Evolutionary conservation across 2,888 invertebrate genomes (phyloP).

Genomic region (Drosophila demipolita): DNA sequence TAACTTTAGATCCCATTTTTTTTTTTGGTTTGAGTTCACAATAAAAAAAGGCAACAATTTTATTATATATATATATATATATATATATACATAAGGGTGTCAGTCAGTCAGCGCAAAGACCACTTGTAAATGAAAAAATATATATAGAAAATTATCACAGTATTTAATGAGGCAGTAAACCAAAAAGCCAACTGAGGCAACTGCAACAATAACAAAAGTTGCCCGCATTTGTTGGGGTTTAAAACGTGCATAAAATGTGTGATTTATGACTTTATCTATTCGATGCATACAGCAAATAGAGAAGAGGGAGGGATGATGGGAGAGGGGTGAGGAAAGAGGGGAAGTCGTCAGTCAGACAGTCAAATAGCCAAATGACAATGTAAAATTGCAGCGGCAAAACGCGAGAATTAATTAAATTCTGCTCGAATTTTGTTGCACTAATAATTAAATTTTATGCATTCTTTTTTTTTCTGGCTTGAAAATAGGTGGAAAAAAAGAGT

Average conservation of each 20-base stretch:
- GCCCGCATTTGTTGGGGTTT: constrained; percentile 26
- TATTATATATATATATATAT: too few species aligned
- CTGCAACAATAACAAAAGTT: constrained; percentile 18
- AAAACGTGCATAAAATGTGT: constrained; percentile 51
- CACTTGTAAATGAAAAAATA: constrained; percentile 79
- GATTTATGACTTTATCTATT: constrained; percentile 75
- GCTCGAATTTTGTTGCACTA: constrained; percentile 3
- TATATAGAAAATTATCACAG: constrained; percentile 78
- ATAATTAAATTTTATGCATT: constrained; percentile 30
- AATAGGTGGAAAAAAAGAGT: constrained; percentile 2
- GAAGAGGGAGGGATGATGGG: not conserved
- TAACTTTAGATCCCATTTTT: not conserved
- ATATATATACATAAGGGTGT: not conserved
- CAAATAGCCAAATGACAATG: constrained; percentile 30
- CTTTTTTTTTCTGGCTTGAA: not conserved
- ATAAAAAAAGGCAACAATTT: not conserved
- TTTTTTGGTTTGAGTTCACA: not conserved
- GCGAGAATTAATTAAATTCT: constrained; percentile 40
- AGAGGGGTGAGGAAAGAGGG: accelerated
- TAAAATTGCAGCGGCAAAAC: constrained; percentile 10
- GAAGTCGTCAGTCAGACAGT: constrained; percentile 4
- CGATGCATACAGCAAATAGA: constrained; percentile 43
- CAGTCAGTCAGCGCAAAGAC: constrained; percentile 58
- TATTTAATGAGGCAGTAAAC: constrained; percentile 76
- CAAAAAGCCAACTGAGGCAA: constrained; percentile 55